These are phyloP conservation scores for Tachina lurida DNA, from an alignment of 2,888 invertebrate genomes.

Conservation along the genomic window DNA sequence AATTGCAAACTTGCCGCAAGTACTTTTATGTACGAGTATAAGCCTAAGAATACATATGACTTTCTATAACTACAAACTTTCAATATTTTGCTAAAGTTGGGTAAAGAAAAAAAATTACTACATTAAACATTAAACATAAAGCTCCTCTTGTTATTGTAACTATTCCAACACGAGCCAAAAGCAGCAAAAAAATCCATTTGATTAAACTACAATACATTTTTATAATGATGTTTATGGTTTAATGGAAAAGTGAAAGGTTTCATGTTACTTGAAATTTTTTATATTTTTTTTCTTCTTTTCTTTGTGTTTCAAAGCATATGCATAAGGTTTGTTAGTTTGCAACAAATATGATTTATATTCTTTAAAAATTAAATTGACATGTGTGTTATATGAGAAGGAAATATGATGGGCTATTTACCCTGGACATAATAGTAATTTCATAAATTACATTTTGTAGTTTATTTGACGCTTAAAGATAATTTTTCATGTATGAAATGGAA, in stretches of 20 bases:
- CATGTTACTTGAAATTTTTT: slow-evolving; percentile 42
- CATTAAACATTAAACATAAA: slow-evolving; percentile 40
- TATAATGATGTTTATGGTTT: slow-evolving; percentile 53
- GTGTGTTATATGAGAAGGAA: slow-evolving; percentile 56
- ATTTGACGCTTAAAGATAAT: slow-evolving; percentile 43
- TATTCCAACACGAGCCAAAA: slow-evolving; percentile 60
- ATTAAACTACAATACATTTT: slow-evolving; percentile 37
- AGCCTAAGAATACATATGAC: slow-evolving; percentile 31
- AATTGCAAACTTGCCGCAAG: slow-evolving; percentile 32
- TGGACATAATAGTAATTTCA: neutral
- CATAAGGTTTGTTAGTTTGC: slow-evolving; percentile 26
- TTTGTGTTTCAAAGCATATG: slow-evolving; percentile 8
- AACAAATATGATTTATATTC: slow-evolving; percentile 64
- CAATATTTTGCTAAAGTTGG: neutral
- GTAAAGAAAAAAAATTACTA: neutral
- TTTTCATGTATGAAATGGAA: slow-evolving; percentile 10
- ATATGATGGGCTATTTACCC: slow-evolving; percentile 9
- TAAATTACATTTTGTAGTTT: slow-evolving; percentile 41
- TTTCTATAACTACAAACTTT: neutral
- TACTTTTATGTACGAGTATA: slow-evolving; percentile 11
- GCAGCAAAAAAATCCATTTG: slow-evolving; percentile 5
- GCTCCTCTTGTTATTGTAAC: slow-evolving; percentile 47
- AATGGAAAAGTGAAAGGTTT: slow-evolving; percentile 70
- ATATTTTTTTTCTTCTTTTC: neutral
- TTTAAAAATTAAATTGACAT: slow-evolving; percentile 46